These are phyloP conservation scores for Ammodytes marinus DNA, from an alignment of 2,113 vertebrate species.

Conservation along the genomic window DNA sequence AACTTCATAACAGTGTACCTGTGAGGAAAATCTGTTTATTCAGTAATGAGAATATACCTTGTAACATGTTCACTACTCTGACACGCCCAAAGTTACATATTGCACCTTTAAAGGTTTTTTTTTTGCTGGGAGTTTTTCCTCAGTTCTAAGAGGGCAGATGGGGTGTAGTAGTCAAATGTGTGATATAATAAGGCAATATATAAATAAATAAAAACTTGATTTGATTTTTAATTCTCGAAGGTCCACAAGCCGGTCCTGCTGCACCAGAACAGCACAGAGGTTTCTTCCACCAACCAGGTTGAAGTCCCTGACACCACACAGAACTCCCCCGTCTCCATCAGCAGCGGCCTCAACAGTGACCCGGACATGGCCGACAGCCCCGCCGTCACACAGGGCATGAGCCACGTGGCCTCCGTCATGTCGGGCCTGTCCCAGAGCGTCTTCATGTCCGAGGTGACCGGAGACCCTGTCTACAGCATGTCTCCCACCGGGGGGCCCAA, in stretches of 20 bases:
- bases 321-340: constrained; percentile 98
- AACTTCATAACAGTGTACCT: no score
- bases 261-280: constrained; percentile 98
- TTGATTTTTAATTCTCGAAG: background rate
- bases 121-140: no score
- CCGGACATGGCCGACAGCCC: constrained; percentile 97
- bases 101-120: no score
- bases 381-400: constrained; percentile 91
- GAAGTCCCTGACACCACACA: constrained; percentile 99
- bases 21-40: no score
- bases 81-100: no score
- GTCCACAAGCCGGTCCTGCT: constrained; percentile 95
- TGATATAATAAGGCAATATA: no score
- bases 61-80: no score
- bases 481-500: constrained; percentile 94
- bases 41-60: no score
- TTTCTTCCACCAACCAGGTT: constrained; percentile 98
- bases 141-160: no score
- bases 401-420: constrained; percentile 97
- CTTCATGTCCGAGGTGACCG: constrained; percentile 98
- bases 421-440: constrained; percentile 95
- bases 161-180: no score
- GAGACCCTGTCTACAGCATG: constrained; percentile 96
- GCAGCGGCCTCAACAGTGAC: constrained; percentile 97
- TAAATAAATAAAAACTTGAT: no score